Evolutionary conservation across 1,140 invertebrate genomes (phyloP), one percentile per base, ranked within the genome.

Genomic region (Andricus grossulariae): DNA sequence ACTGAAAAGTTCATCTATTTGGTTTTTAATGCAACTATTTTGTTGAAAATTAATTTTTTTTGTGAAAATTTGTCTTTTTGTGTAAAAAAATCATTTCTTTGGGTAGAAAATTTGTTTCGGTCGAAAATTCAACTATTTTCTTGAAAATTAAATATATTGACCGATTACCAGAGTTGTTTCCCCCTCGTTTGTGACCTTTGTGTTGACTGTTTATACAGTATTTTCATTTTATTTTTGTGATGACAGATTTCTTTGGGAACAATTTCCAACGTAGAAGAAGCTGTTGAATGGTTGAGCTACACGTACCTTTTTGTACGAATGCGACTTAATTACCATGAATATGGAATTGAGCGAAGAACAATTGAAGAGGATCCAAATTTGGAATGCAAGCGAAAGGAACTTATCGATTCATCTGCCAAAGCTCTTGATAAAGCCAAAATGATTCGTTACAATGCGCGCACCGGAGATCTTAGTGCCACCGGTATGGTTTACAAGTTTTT

Each of bases 261-360:
- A 21, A 97, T 99, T 54, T 95, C 96, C 4, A 99, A 97, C 87
- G 93, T 99, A 7, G 95, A 97, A 55, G 99, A 99, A 92, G 99
- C 98, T 1, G 96, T 99, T 1, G 95, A 98, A 89, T 99, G 99
- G 99, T 90, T 99, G 0, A 98, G 97, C 86, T 99, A 99, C 85
- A 99, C 98, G 0, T 99, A 99, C 90, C 91, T 99, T 3, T 98
- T 96, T 92, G 96, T 99, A 1, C 93, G 99, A 84, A 99, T 99
- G 95, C 94, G 94, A 81, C 94, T 96, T 71, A 99, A 99, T 93
- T 98, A 97, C 18, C 94, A 96, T 83, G 96, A 95, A 0, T 99
- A 99, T 90, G 98, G 98, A 6, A 93, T 99, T 49, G 93, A 94
- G 19, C 95, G 95, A 85, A 89, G 92, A 32, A 93, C 95, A 72